Base-by-base conservation (phyloP, 2,888 invertebrate genomes). In the Sycophila texana region DNA sequence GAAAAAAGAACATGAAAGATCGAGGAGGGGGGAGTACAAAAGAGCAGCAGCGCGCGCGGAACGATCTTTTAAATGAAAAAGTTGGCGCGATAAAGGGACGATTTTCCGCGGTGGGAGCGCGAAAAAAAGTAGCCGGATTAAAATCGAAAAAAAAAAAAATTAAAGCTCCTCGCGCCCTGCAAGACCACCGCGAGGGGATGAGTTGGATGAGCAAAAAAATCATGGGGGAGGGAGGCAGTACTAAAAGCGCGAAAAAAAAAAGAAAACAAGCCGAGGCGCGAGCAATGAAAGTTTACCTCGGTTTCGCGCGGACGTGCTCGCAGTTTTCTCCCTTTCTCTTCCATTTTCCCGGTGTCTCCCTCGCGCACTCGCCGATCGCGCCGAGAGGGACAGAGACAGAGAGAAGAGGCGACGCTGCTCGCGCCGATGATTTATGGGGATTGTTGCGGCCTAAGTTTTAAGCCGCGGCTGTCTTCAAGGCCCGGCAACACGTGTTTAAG, bases 371-470 rank as follows among this genome's bases (percentile, higher is more conserved):
- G 26, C 26, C 26, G 26, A 26, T 26, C 26, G 26, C 26, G 26
- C 26, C 26, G 26, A 26, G 26, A 3, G 26, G 3, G 26, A 26
- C 26, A 26, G 26, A 26, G 26, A 26, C 2, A 26, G 26, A 3
- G 3, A 26, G 26, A 26, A 39, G 39, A 2, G 16, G 18, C n/a
- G 16, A 13, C 14, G 22, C 14, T 13, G 51, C 39, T 22, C 20
- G 51, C 66, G 58, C 71, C 74, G 74, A 81, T 81, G 80, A 80
- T 80, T 80, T 80, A 80, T 77, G 81, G 70, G 74, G 71, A 74
- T 66, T 75, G 77, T 74, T 67, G 74, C 80, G 22, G 57, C 61
- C 67, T 51, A 63, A 78, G 68, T 74, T 74, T 77, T 74, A 65
- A 68, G 73, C 70, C 68, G 39, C 22, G 12, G 57, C 55, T 74